phyloP scores from a whole-genome alignment of 2,797 vertebrate species.

The Pagetopsis macropterus region DNA sequence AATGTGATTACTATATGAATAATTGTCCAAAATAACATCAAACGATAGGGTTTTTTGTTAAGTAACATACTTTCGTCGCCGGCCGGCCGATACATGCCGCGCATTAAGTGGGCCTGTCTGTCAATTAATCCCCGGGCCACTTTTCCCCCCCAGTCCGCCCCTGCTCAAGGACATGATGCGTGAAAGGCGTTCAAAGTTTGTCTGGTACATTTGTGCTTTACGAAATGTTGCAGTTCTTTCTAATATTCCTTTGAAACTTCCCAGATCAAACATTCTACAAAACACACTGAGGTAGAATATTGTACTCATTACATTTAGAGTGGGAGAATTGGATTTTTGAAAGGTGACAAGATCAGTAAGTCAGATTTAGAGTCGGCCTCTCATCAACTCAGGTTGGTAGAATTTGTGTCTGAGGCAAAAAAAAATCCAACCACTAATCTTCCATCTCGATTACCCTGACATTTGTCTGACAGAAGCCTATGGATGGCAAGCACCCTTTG shows the following conservation, averaged over 20 bases:
- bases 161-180: slow-evolving; percentile 1
- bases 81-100: too few species aligned
- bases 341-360: slow-evolving; percentile 27
- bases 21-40: too few species aligned
- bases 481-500: slow-evolving; percentile 23
- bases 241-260: slow-evolving; percentile 20
- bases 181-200: slow-evolving; percentile 14
- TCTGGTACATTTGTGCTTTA: slow-evolving; percentile 22
- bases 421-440: slow-evolving; percentile 15
- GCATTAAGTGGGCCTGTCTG: too few species aligned
- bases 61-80: too few species aligned
- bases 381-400: background rate
- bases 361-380: slow-evolving; percentile 17
- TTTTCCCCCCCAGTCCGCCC: too few species aligned
- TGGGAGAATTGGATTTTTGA: background rate
- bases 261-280: slow-evolving; percentile 12
- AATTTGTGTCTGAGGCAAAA: slow-evolving; percentile 21
- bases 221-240: slow-evolving; percentile 12
- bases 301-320: slow-evolving; percentile 43
- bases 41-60: too few species aligned
- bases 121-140: too few species aligned
- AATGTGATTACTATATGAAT: too few species aligned
- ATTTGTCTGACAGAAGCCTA: slow-evolving; percentile 33
- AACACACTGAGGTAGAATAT: slow-evolving; percentile 27
- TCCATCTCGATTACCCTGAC: slow-evolving; percentile 31